Conservation (phyloP, 2,113 vertebrate genomes). For the Plotosus lineatus region DNA sequence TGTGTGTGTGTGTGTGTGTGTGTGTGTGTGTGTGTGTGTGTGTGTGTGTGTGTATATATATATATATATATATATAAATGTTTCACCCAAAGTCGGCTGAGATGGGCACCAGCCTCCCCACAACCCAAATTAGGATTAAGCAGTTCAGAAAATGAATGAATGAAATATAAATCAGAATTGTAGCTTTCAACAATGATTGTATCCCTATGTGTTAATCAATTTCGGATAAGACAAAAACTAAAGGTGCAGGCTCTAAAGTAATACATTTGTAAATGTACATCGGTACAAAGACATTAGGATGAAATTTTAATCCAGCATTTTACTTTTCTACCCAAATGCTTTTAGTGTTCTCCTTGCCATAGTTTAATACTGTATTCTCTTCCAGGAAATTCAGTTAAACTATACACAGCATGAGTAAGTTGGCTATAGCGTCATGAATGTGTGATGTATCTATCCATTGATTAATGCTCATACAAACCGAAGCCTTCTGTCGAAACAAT, state of each 20-base stretch:
- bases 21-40: no score
- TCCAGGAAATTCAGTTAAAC: neutral
- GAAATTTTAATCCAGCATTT: neutral
- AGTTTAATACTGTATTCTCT: neutral
- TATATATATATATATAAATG: no score
- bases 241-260: neutral
- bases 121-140: no score
- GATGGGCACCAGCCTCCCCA: no score
- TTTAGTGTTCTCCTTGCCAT: neutral
- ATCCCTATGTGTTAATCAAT: no score
- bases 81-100: no score
- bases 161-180: no score
- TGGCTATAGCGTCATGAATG: neutral
- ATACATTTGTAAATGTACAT: neutral
- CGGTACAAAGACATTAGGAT: neutral
- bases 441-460: slow-evolving; percentile 12
- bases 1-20: no score
- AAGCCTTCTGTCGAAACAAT: slow-evolving; percentile 17
- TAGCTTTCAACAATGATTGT: no score
- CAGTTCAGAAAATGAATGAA: no score
- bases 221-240: no score
- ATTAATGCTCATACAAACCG: slow-evolving; percentile 26
- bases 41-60: no score
- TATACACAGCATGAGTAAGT: neutral
- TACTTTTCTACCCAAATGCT: neutral